A percentile compares a stretch with the other conserved stretches of the same genome.
Evolutionary conservation across 2,113 vertebrate genomes (phyloP).

Genomic region (Archilochus colubris): DNA sequence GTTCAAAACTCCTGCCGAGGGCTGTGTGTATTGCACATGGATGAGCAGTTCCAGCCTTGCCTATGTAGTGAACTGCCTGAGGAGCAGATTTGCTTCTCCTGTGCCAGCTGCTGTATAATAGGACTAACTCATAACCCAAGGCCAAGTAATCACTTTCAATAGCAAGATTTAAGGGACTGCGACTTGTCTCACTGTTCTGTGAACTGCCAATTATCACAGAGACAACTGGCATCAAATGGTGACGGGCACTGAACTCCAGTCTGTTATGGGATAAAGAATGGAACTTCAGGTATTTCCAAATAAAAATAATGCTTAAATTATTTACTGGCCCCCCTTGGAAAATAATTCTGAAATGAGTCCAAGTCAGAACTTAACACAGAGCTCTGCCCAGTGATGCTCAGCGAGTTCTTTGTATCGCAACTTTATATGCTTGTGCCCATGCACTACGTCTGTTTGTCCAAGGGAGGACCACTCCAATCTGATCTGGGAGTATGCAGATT

Average conservation of each 20-base stretch:
- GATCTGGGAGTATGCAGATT: neutral
- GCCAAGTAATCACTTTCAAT: constrained; percentile 62
- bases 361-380: neutral
- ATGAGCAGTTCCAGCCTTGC: constrained; percentile 34
- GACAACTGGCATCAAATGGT: neutral
- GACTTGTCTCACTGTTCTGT: neutral
- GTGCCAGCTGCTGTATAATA: constrained; percentile 63
- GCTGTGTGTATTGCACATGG: neutral
- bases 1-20: constrained; percentile 14
- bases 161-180: constrained; percentile 39
- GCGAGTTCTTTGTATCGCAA: neutral
- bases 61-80: constrained; percentile 34
- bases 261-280: neutral
- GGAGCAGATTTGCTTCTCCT: constrained; percentile 49
- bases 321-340: neutral
- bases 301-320: neutral
- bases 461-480: neutral
- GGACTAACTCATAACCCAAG: constrained; percentile 58
- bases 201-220: neutral
- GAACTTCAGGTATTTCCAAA: neutral
- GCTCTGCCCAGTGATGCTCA: neutral
- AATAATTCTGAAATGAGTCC: neutral
- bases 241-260: neutral
- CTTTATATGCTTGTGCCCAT: neutral
- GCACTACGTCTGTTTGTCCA: neutral